A percentile compares a stretch with the other conserved stretches of the same genome.
Conservation (phyloP, 1,140 invertebrate genomes). For the Diuraphis noxia region DNA sequence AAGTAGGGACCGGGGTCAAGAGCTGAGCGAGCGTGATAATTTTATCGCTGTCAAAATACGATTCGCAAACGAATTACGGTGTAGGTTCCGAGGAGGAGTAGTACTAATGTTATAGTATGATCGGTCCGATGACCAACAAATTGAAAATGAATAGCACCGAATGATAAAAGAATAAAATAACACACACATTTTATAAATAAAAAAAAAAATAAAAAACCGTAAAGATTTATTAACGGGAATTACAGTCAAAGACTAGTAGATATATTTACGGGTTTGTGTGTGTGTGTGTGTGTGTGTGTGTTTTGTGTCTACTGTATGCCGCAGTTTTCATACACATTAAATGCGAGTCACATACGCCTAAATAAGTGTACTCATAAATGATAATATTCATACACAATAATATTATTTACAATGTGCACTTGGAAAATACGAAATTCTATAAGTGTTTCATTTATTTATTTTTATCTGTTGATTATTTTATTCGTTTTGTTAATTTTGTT, state of each 20-base stretch:
- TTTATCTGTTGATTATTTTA: background rate
- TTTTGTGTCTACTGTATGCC: background rate
- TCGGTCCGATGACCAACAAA: background rate
- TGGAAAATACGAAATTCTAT: background rate
- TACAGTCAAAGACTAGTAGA: background rate
- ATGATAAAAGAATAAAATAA: background rate
- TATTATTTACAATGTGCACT: background rate
- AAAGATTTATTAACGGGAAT: background rate
- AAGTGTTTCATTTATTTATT: background rate
- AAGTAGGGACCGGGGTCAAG: background rate
- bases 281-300: background rate
- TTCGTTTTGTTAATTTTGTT: background rate
- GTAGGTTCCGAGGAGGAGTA: background rate
- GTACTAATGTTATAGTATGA: background rate
- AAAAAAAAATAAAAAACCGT: background rate
- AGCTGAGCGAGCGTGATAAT: background rate
- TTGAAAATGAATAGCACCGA: slow-evolving; percentile 7
- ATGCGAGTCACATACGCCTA: background rate
- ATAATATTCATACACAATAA: background rate
- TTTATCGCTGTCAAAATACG: background rate
- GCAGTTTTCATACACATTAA: background rate
- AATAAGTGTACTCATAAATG: background rate
- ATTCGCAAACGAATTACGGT: background rate
- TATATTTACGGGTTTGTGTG: background rate
- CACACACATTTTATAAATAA: background rate